A percentile compares a stretch with the other conserved stretches of the same genome.
Evolutionary conservation across 2,888 invertebrate genomes (phyloP).

Genomic region (Podabrus alpinus): DNA sequence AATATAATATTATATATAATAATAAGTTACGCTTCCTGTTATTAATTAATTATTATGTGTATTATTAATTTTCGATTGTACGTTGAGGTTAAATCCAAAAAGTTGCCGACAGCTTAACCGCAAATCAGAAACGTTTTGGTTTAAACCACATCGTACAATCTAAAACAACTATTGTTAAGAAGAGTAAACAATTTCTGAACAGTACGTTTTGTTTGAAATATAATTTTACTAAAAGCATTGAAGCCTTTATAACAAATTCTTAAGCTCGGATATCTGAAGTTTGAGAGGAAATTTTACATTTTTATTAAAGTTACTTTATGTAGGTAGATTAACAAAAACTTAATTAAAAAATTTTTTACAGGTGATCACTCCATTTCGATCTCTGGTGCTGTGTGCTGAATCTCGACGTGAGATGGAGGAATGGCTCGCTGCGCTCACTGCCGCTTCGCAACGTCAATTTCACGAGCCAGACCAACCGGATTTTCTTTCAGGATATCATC

Average conservation of each 20-base stretch:
- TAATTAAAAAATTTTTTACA: constrained; percentile 44
- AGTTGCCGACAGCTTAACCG: background rate
- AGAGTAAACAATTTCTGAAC: background rate
- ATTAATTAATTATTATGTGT: background rate
- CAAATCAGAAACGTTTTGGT: background rate
- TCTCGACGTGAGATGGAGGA: constrained; percentile 88
- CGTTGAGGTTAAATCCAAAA: background rate
- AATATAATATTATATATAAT: too few relatives aligned
- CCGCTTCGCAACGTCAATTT: constrained; percentile 63
- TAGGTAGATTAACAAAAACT: background rate
- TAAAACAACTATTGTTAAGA: background rate
- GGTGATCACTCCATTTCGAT: constrained; percentile 78
- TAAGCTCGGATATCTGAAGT: background rate
- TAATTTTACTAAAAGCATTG: background rate
- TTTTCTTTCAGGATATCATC: constrained; percentile 71
- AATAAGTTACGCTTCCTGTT: background rate
- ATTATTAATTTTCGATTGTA: background rate
- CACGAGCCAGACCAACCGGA: constrained; percentile 66
- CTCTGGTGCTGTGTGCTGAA: constrained; percentile 79
- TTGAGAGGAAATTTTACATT: background rate
- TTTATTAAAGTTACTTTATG: background rate
- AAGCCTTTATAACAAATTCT: background rate
- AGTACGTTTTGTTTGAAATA: background rate
- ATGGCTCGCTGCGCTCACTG: constrained; percentile 83
- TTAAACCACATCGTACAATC: background rate